Evolutionary conservation across 92 coral and sea anemone species (phyloP).

Genomic region (Siderastrea siderea): DNA sequence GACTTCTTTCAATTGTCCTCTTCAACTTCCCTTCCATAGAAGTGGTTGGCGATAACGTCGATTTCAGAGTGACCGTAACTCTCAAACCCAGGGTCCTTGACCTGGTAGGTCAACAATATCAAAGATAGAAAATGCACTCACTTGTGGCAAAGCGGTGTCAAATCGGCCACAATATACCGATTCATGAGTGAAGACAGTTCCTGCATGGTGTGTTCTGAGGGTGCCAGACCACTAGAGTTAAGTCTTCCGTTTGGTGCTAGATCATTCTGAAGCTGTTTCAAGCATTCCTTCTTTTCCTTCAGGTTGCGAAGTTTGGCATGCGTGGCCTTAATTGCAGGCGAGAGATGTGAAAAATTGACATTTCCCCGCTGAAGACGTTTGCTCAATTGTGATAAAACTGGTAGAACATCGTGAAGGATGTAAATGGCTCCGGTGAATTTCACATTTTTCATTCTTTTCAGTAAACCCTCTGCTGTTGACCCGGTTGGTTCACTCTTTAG

Average conservation of each 20-base stretch:
- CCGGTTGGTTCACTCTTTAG: constrained; percentile 14
- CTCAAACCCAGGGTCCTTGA: constrained; percentile 22
- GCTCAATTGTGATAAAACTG: constrained; percentile 9
- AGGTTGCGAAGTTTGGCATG: constrained; percentile 33
- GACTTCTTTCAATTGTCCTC: constrained; percentile 28
- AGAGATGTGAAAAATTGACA: no score
- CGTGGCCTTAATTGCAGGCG: neutral
- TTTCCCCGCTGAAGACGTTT: neutral
- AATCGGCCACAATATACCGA: no score
- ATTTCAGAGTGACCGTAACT: constrained; percentile 26
- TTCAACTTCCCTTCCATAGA: constrained; percentile 23
- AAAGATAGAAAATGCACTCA: no score
- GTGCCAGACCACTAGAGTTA: neutral
- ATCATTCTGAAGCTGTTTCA: neutral
- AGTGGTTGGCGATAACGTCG: constrained; percentile 22
- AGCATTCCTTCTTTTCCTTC: neutral
- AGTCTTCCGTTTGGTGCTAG: neutral
- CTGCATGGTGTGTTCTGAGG: neutral
- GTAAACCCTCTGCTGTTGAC: constrained; percentile 10
- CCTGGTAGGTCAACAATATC: no score
- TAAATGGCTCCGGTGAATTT: constrained; percentile 13
- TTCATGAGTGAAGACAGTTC: no score
- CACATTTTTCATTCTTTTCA: constrained; percentile 15
- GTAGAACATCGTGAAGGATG: constrained; percentile 16
- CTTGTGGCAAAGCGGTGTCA: no score